Evolutionary conservation across 2,888 invertebrate species (phyloP).

Genomic region (Andrena trimmerana): DNA sequence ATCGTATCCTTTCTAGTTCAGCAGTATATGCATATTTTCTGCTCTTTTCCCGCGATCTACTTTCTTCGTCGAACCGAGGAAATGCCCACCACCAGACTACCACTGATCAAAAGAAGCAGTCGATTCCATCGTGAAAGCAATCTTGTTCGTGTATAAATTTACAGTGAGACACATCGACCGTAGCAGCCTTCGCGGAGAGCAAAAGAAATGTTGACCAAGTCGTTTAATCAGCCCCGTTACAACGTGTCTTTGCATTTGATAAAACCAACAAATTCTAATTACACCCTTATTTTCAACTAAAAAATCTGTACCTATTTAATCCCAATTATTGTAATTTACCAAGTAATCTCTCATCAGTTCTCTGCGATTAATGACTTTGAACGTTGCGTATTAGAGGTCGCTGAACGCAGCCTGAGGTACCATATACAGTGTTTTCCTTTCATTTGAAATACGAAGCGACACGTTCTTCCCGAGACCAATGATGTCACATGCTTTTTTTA

Average conservation of each 20-base stretch:
- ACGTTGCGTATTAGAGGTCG: too few relatives aligned
- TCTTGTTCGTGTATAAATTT: slow-evolving; percentile 55
- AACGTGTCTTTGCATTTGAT: too few relatives aligned
- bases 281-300: too few relatives aligned
- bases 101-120: slow-evolving; percentile 31
- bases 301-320: too few relatives aligned
- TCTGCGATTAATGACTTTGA: too few relatives aligned
- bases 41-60: slow-evolving; percentile 48
- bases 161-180: slow-evolving; percentile 37
- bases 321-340: too few relatives aligned
- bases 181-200: slow-evolving; percentile 32
- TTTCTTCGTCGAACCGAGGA: slow-evolving; percentile 42
- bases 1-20: background rate
- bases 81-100: background rate
- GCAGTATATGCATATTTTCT: slow-evolving; percentile 9
- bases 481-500: background rate
- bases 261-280: too few relatives aligned
- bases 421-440: too few relatives aligned
- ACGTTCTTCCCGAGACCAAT: background rate
- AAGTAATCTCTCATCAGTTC: too few relatives aligned
- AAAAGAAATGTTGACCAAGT: background rate
- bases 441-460: too few relatives aligned
- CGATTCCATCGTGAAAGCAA: slow-evolving; percentile 65
- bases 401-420: too few relatives aligned
- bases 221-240: too few relatives aligned